phyloP scores from a whole-genome alignment of 2,113 vertebrate species.

The Corythornis cristatus region DNA sequence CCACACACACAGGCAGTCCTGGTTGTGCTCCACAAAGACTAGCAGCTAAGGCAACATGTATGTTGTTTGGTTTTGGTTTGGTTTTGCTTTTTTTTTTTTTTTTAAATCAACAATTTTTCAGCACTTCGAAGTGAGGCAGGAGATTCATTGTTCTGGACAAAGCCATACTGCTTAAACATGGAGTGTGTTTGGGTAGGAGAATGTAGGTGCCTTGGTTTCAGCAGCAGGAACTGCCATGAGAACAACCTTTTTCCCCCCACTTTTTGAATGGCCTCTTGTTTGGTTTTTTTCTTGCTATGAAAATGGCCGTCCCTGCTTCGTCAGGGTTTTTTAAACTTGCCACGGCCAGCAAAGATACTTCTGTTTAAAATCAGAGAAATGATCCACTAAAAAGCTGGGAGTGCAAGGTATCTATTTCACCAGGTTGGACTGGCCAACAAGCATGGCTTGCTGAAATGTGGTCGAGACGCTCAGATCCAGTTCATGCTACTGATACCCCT shows the following conservation, averaged over 20 bases:
- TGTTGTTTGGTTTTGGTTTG: too few relatives aligned
- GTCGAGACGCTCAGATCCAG: constrained; percentile 44
- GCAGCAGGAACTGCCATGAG: neutral
- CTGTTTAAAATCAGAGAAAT: constrained; percentile 16
- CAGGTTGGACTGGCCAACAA: neutral
- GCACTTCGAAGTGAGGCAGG: neutral
- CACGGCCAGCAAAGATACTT: constrained; percentile 13
- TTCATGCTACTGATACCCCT: constrained; percentile 57
- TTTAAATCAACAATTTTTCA: neutral
- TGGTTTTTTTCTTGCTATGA: neutral
- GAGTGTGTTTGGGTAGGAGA: neutral
- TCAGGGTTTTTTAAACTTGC: constrained; percentile 22
- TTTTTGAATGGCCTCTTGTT: constrained; percentile 20
- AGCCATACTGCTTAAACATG: fast-evolving
- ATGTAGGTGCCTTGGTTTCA: fast-evolving
- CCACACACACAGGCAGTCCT: constrained; percentile 18
- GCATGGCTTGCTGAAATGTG: constrained; percentile 63
- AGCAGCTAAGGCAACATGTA: neutral
- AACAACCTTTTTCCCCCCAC: neutral
- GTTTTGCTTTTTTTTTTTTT: neutral
- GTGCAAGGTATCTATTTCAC: constrained; percentile 11
- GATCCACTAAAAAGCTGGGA: neutral
- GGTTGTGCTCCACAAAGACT: neutral
- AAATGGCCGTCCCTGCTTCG: neutral
- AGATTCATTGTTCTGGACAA: neutral